Evolutionary conservation across 2,113 vertebrate genomes (phyloP).

Genomic region (Marmota monax): DNA sequence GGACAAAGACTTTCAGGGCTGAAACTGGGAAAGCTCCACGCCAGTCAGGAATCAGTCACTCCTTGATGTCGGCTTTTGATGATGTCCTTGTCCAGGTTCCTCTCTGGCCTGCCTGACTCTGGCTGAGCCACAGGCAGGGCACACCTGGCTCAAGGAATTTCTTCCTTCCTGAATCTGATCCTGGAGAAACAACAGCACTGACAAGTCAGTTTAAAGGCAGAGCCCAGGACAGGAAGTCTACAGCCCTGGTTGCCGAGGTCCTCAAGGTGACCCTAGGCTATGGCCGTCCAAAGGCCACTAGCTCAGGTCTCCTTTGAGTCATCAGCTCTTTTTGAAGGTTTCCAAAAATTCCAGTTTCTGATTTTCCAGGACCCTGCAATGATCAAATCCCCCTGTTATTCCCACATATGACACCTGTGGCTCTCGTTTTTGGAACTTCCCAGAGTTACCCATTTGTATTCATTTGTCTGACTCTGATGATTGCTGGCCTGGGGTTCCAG

Average conservation of each 20-base stretch:
- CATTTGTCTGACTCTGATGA: not conserved
- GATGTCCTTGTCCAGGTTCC: no score
- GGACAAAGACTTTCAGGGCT: not conserved
- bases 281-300: not conserved
- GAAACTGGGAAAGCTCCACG: not conserved
- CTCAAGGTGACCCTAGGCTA: no score
- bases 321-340: not conserved
- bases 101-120: not conserved
- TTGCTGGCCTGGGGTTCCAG: not conserved
- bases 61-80: rapidly evolving
- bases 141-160: not conserved
- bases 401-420: not conserved
- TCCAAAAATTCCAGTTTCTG: not conserved
- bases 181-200: not conserved
- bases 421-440: not conserved
- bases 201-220: not conserved
- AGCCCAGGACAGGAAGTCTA: not conserved
- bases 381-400: rapidly evolving
- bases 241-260: not conserved
- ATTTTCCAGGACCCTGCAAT: not conserved
- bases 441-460: not conserved
- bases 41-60: not conserved
- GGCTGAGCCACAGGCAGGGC: no score
- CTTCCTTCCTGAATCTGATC: not conserved
- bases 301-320: not conserved